These are phyloP conservation scores for Aythya baeri DNA, from an alignment of 2,113 vertebrate genomes.

Conservation along the genomic window DNA sequence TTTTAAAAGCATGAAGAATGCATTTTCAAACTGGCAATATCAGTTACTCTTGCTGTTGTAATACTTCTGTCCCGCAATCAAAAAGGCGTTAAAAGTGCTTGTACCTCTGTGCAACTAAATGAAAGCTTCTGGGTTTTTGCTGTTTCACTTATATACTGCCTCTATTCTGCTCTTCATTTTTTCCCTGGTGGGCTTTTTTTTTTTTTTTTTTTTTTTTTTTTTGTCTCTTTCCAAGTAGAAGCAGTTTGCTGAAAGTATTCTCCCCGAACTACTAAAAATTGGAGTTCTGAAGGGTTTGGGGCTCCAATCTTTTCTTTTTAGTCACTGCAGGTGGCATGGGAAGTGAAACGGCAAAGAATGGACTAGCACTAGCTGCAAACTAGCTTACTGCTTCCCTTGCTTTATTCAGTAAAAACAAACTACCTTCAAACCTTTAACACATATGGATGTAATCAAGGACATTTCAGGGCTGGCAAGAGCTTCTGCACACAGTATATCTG, in stretches of 20 bases:
- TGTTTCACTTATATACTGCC: background rate
- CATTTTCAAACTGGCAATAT: rapidly evolving
- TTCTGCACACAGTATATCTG: background rate
- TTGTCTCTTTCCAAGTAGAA: background rate
- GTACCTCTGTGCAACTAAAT: background rate
- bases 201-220: background rate
- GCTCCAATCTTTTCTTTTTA: background rate
- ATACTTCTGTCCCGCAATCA: background rate
- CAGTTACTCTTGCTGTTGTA: background rate
- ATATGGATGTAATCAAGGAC: background rate
- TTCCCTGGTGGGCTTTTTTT: background rate
- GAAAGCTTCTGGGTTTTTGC: background rate
- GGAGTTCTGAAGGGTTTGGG: background rate
- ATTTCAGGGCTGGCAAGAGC: background rate
- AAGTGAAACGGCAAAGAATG: background rate
- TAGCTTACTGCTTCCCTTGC: background rate
- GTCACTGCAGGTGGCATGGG: background rate
- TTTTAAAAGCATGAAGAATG: background rate
- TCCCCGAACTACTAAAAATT: background rate
- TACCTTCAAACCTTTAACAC: background rate
- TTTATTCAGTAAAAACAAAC: background rate
- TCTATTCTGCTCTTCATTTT: background rate
- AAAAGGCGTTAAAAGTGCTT: background rate
- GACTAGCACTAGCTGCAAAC: background rate
- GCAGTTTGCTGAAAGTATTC: background rate